These are phyloP conservation scores for Anthoscopus minutus DNA, from an alignment of 2,113 vertebrate genomes.

Conservation along the genomic window DNA sequence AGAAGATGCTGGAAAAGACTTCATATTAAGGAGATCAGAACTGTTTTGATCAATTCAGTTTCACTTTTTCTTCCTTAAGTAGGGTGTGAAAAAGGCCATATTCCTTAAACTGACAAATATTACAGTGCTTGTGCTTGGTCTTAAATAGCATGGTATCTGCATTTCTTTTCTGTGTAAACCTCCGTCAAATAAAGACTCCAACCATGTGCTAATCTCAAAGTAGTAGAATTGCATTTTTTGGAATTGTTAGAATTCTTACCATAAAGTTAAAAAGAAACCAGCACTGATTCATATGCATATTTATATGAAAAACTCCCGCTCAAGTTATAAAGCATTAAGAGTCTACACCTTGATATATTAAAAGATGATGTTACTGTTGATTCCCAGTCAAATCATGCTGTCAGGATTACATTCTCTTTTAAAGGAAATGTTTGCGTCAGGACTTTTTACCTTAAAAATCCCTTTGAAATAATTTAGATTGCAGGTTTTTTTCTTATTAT, in stretches of 20 bases:
- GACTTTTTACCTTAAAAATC: not conserved
- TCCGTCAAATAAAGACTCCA: not conserved
- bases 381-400: not conserved
- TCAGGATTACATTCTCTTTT: not conserved
- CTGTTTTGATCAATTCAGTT: not conserved
- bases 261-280: not conserved
- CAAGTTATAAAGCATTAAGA: not conserved
- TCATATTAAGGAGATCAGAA: not conserved
- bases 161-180: not conserved
- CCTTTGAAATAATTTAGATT: not conserved
- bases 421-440: not conserved
- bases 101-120: not conserved
- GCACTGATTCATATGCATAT: not conserved
- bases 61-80: not conserved
- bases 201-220: not conserved
- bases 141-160: not conserved
- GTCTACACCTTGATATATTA: not conserved
- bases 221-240: not conserved
- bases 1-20: not conserved
- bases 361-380: not conserved
- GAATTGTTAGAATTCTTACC: not conserved
- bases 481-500: not conserved
- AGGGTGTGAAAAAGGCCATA: not conserved
- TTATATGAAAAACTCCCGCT: not conserved
- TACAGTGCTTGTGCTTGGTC: not conserved